Conservation (phyloP, 2,797 vertebrate species). For the Enteromius trimaculatus region DNA sequence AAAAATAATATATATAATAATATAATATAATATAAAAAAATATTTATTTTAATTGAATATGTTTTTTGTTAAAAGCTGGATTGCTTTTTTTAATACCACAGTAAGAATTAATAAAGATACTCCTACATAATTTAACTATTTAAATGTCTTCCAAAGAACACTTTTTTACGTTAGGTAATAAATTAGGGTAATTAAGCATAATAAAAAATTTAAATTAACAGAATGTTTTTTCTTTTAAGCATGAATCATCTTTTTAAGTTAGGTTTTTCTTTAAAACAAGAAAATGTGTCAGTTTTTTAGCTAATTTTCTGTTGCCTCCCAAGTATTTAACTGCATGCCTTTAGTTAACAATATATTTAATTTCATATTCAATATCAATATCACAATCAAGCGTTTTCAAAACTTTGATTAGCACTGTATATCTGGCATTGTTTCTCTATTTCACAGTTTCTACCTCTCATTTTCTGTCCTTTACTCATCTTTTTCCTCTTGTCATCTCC, state of each 20-base stretch:
- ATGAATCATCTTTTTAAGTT: not conserved
- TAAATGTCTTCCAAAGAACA: not conserved
- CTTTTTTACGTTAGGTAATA: not conserved
- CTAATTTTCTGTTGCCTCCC: no score
- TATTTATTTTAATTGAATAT: not conserved
- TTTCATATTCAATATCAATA: not conserved
- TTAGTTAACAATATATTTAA: not conserved
- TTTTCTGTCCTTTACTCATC: not conserved
- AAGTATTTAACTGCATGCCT: not conserved
- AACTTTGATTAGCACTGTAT: not conserved
- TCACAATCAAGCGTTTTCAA: not conserved
- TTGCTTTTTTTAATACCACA: not conserved
- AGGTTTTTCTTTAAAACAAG: not conserved
- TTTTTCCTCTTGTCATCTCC: slow-evolving; percentile 50
- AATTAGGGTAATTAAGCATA: not conserved
- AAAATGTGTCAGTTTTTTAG: not conserved
- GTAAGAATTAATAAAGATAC: not conserved
- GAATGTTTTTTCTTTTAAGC: not conserved
- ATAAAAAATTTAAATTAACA: not conserved
- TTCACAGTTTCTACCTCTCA: not conserved
- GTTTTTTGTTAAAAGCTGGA: not conserved
- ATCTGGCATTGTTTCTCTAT: not conserved
- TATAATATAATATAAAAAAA: not conserved
- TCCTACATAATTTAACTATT: not conserved
- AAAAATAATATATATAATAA: no score